Percentiles rank a stretch among this genome's conserved stretches.
phyloP scores from a whole-genome alignment of 1,140 invertebrate species.

The Lasaia peninsularis region DNA sequence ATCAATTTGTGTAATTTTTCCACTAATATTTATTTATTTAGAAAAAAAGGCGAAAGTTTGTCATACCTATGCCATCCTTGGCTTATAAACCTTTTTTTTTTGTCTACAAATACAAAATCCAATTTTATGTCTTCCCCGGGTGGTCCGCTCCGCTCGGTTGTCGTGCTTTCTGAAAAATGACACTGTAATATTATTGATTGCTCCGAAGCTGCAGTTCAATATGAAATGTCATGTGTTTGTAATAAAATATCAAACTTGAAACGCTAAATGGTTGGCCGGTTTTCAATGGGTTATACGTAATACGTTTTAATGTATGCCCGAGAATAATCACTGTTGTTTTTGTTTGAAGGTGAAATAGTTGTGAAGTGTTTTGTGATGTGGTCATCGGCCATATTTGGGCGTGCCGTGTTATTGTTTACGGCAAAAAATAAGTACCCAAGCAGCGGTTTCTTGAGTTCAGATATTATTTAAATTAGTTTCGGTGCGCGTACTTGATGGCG shows the following conservation, averaged over 20 bases:
- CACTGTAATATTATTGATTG: neutral
- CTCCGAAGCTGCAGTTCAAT: neutral
- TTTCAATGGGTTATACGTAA: constrained; percentile 44
- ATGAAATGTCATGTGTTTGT: neutral
- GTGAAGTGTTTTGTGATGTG: constrained; percentile 45
- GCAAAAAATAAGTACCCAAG: no score
- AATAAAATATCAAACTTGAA: constrained; percentile 16
- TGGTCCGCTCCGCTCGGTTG: neutral
- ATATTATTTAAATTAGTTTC: no score
- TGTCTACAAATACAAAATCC: no score
- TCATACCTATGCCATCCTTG: no score
- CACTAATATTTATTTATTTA: no score
- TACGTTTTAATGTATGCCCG: constrained; percentile 35
- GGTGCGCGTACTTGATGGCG: no score
- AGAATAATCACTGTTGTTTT: constrained; percentile 37
- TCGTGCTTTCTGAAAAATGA: neutral
- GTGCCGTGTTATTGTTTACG: constrained; percentile 5
- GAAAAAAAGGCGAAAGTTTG: no score
- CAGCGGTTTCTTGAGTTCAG: no score
- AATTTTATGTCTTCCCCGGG: no score
- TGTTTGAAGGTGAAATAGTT: constrained; percentile 57
- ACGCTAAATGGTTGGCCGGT: constrained; percentile 35
- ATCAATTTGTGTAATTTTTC: no score
- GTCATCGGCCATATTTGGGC: constrained; percentile 54
- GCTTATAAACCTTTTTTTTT: no score